These are phyloP conservation scores for Jordanella pulchra DNA, from an alignment of 2,797 vertebrate genomes.

Conservation along the genomic window DNA sequence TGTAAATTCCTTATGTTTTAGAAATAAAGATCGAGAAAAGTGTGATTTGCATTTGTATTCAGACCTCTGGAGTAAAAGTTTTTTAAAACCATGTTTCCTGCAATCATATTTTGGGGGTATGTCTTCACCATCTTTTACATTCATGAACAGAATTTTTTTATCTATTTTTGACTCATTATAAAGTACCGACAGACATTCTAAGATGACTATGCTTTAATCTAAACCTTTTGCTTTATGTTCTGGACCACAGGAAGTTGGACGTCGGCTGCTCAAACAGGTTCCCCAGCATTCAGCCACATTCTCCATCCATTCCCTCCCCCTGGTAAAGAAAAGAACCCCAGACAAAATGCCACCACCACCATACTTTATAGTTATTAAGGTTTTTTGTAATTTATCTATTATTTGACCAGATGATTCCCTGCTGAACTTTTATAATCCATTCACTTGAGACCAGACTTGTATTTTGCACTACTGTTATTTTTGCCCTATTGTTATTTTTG, in stretches of 20 bases:
- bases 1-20: background rate
- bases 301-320: too few species aligned
- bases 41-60: background rate
- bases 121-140: background rate
- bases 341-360: too few species aligned
- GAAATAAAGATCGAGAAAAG: background rate
- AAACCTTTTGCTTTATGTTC: background rate
- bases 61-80: background rate
- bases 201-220: background rate
- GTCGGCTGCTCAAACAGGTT: too few species aligned
- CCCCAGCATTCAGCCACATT: too few species aligned
- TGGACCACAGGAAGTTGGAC: background rate
- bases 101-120: background rate
- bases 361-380: too few species aligned
- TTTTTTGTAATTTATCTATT: too few species aligned
- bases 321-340: too few species aligned
- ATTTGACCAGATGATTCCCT: too few species aligned
- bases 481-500: too few species aligned
- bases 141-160: background rate
- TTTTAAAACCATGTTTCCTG: background rate
- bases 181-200: background rate
- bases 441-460: too few species aligned
- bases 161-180: background rate
- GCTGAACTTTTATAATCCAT: too few species aligned
- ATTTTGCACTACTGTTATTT: too few species aligned